Evolutionary conservation across 1,140 invertebrate genomes (phyloP).

Genomic region (Bicyclus anynana): DNA sequence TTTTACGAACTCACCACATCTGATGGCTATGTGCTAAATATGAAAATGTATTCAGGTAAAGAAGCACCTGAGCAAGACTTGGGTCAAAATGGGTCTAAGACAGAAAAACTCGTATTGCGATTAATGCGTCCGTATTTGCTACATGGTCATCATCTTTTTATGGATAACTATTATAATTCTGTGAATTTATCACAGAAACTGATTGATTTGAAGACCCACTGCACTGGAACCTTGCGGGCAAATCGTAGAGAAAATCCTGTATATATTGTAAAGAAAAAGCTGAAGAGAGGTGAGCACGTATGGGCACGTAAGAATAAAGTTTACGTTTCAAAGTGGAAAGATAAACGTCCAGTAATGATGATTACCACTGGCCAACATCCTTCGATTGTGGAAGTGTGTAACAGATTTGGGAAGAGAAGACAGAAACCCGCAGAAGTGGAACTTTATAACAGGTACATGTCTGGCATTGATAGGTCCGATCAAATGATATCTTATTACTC

Average conservation of each 20-base stretch:
- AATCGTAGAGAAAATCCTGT: slow-evolving; percentile 38
- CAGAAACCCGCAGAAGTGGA: slow-evolving; percentile 33
- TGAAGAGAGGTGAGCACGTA: background rate
- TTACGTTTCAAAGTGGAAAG: slow-evolving; percentile 40
- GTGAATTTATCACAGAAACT: slow-evolving; percentile 10
- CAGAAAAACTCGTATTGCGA: slow-evolving; percentile 12
- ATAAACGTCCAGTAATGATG: slow-evolving; percentile 33
- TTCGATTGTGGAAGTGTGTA: background rate
- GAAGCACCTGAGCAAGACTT: slow-evolving; percentile 14
- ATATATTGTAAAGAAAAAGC: slow-evolving; percentile 2
- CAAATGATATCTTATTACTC: slow-evolving; percentile 44
- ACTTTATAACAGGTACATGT: slow-evolving; percentile 35
- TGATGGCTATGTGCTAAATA: slow-evolving; percentile 47
- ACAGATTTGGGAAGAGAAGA: background rate
- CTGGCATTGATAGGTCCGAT: slow-evolving; percentile 37
- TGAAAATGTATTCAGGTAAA: slow-evolving; percentile 38
- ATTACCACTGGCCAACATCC: slow-evolving; percentile 32
- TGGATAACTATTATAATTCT: slow-evolving; percentile 16
- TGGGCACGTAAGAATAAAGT: background rate
- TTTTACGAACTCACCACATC: slow-evolving; percentile 43
- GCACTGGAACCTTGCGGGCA: slow-evolving; percentile 1
- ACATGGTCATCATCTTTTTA: slow-evolving; percentile 13
- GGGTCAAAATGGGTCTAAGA: background rate
- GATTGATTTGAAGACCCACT: slow-evolving; percentile 5
- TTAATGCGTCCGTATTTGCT: slow-evolving; percentile 15